phyloP scores from a whole-genome alignment of 1,140 invertebrate genomes.

The Conus betulinus region DNA sequence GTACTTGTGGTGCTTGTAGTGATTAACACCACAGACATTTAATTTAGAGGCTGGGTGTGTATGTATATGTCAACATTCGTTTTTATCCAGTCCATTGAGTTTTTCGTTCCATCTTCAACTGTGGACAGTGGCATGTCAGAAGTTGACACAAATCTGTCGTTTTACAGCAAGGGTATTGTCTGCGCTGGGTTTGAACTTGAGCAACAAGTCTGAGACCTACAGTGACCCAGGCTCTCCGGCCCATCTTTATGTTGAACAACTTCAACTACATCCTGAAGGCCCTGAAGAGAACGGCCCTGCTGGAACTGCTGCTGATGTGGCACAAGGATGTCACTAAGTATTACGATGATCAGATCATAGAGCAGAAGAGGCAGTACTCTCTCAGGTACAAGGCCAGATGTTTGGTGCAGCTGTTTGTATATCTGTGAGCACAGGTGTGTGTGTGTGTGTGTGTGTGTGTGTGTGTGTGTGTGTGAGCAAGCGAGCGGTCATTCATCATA shows the following conservation, averaged over 20 bases:
- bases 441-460: background rate
- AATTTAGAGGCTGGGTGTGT: no score
- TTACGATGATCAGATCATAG: slow-evolving; percentile 86
- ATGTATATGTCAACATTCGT: no score
- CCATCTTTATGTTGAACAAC: slow-evolving; percentile 79
- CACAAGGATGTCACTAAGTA: slow-evolving; percentile 90
- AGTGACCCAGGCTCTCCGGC: slow-evolving; percentile 65
- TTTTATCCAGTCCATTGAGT: no score
- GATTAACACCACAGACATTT: no score
- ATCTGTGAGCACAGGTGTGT: background rate
- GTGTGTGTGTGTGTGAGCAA: no score
- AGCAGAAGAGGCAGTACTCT: slow-evolving; percentile 86
- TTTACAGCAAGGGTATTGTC: slow-evolving; percentile 69
- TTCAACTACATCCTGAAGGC: slow-evolving; percentile 95
- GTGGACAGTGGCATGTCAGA: no score
- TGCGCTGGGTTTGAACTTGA: slow-evolving; percentile 68
- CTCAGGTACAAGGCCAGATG: slow-evolving; percentile 80
- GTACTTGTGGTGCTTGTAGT: no score
- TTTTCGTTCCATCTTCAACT: no score
- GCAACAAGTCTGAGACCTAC: slow-evolving; percentile 71
- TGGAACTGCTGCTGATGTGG: slow-evolving; percentile 86
- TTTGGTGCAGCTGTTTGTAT: background rate
- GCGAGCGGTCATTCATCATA: no score
- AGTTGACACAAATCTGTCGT: background rate
- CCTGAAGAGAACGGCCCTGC: slow-evolving; percentile 85